Base-by-base conservation (phyloP, 2,113 vertebrate genomes). In the Saguinus imperator region DNA sequence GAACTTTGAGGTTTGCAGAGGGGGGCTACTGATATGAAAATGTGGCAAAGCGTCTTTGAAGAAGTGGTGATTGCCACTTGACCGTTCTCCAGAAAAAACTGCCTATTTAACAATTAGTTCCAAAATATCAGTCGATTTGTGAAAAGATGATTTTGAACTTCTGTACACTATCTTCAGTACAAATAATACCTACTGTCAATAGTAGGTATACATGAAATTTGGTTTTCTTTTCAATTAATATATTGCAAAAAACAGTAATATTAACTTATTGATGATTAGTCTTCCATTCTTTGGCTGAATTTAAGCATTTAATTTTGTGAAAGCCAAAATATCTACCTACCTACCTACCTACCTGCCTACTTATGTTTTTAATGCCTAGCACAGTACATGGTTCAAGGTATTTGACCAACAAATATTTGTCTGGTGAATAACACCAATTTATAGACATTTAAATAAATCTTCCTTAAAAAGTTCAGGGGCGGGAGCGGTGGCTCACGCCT, bases 61-160 rank as follows among this genome's bases (percentile, higher is more conserved):
- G 16, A 83, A 81, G n/a, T 48, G 18, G n/a, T 83, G 37, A 72
- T 37, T 58, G 25, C 23, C 58, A 91, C 16, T 82, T 35, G 82
- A 61, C 64, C 11, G 52, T 94, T 89, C 89, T 84, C 35, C 40
- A 94, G 35, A 76, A 83, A 83, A 35, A 73, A 85, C 6, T 88
- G 37, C 10, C 16, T 76, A 64, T 61, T 88, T 43, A 88, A 91
- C 81, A 87, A 80, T 89, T 81, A 83, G 55, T 92, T 91, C 37
- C 58, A 87, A 64, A 64, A 14, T 64, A 12, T 68, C 32, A n/a
- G 27, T 40, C 55, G 82, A 86, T 82, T 88, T 82, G 29, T 91
- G 27, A 83, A 88, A 93, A 86, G n/a, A 83, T 7, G 17, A 64
- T 58, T 89, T 79, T 97, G 86, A 91, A 88, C 55, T 81, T 92